phyloP scores from a whole-genome alignment of 2,797 vertebrate genomes.

The Squalus acanthias region DNA sequence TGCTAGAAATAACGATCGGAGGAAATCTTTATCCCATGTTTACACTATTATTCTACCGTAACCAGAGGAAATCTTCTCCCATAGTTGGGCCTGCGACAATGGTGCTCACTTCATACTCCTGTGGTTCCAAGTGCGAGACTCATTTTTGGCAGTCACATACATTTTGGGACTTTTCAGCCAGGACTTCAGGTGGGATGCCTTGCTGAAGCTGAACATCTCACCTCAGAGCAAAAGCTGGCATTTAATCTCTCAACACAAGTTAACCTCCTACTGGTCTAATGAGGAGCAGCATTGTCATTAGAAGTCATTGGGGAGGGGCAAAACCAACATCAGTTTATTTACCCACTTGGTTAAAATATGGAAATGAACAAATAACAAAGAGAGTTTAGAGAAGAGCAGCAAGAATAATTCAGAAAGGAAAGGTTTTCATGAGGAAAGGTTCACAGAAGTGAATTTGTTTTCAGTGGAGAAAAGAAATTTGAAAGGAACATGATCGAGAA shows the following conservation, averaged over 20 bases:
- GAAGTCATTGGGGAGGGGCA: not conserved
- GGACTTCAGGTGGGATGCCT: not conserved
- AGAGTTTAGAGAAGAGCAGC: not conserved
- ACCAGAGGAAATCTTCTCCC: not conserved
- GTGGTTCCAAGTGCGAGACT: slow-evolving; percentile 14
- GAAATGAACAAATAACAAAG: not conserved
- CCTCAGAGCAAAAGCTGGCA: not conserved
- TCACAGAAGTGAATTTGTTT: not conserved
- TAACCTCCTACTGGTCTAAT: slow-evolving; percentile 6
- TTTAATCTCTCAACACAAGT: not conserved
- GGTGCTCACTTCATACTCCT: not conserved
- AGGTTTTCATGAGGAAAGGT: not conserved
- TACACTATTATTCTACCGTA: not conserved
- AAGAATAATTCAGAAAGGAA: not conserved
- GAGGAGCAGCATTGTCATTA: not conserved
- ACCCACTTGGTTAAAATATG: not conserved
- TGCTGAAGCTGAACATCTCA: not conserved
- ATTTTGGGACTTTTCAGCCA: not conserved
- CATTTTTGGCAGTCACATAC: not conserved
- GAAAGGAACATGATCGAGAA: not conserved
- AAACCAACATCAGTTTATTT: not conserved
- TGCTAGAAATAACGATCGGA: not conserved
- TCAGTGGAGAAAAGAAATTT: not conserved
- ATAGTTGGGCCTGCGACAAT: not conserved
- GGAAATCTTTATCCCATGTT: not conserved